phyloP scores from a whole-genome alignment of 2,113 vertebrate genomes.

The Rhizomys pruinosus region DNA sequence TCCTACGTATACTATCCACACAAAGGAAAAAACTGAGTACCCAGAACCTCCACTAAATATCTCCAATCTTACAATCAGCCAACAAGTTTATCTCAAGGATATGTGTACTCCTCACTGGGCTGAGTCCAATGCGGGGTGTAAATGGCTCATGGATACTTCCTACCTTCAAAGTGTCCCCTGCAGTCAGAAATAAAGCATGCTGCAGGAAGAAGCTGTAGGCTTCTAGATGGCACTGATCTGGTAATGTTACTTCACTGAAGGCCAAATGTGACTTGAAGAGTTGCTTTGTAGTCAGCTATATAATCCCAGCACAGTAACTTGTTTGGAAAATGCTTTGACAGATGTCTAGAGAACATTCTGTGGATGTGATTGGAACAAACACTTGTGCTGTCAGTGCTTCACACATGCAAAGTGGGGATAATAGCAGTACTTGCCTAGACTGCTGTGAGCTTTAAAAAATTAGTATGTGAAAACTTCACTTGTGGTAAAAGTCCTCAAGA shows the following conservation, averaged over 20 bases:
- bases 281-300: neutral
- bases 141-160: neutral
- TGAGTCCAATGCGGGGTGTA: neutral
- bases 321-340: slow-evolving; percentile 11
- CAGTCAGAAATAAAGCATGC: neutral
- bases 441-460: neutral
- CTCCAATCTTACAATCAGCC: neutral
- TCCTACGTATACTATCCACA: neutral
- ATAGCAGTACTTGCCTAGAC: neutral
- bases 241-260: neutral
- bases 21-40: neutral
- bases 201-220: neutral
- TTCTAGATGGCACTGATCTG: neutral
- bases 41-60: neutral
- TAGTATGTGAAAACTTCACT: neutral
- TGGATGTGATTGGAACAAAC: neutral
- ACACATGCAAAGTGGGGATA: neutral
- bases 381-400: neutral
- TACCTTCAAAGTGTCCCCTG: neutral
- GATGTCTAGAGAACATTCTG: neutral
- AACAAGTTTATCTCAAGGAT: neutral
- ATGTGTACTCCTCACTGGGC: neutral
- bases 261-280: neutral
- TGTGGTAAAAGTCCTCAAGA: neutral
- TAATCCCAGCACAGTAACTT: neutral